Conservation (phyloP, 2,797 vertebrate species). For the Onychomys torridus region DNA sequence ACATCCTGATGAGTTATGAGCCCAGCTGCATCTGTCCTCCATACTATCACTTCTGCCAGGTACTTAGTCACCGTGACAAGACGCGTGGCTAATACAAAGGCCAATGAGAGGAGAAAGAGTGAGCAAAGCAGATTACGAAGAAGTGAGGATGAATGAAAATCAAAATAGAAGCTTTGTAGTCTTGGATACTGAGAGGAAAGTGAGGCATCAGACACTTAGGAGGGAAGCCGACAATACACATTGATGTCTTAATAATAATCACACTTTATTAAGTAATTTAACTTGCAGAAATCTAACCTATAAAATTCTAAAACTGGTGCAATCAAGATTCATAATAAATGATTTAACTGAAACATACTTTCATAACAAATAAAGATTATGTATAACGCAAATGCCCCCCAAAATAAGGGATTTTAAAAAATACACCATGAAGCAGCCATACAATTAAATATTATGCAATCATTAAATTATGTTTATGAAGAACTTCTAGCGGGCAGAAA, state of each 20-base stretch:
- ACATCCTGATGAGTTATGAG: not conserved
- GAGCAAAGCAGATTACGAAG: not conserved
- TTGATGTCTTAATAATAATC: slow-evolving; percentile 57
- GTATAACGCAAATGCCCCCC: slow-evolving; percentile 68
- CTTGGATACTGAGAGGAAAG: not conserved
- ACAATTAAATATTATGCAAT: slow-evolving; percentile 72
- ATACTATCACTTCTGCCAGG: too few species aligned
- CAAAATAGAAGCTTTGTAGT: not conserved
- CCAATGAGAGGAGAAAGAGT: not conserved
- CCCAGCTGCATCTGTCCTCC: not conserved
- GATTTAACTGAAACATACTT: slow-evolving; percentile 61
- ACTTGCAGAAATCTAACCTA: slow-evolving; percentile 38
- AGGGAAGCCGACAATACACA: not conserved
- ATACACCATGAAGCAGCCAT: slow-evolving; percentile 63
- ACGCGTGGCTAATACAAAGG: not conserved
- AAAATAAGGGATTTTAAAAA: slow-evolving; percentile 58
- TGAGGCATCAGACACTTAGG: not conserved
- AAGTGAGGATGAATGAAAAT: not conserved
- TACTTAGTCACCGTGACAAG: not conserved
- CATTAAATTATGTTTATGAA: slow-evolving; percentile 77
- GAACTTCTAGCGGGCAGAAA: slow-evolving; percentile 72
- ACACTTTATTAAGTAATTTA: slow-evolving; percentile 66
- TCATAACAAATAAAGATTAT: slow-evolving; percentile 65
- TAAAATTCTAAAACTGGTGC: slow-evolving; percentile 46
- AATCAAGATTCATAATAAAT: slow-evolving; percentile 49